Conservation (phyloP, 2,888 invertebrate genomes). For the Bedellia somnulentella region DNA sequence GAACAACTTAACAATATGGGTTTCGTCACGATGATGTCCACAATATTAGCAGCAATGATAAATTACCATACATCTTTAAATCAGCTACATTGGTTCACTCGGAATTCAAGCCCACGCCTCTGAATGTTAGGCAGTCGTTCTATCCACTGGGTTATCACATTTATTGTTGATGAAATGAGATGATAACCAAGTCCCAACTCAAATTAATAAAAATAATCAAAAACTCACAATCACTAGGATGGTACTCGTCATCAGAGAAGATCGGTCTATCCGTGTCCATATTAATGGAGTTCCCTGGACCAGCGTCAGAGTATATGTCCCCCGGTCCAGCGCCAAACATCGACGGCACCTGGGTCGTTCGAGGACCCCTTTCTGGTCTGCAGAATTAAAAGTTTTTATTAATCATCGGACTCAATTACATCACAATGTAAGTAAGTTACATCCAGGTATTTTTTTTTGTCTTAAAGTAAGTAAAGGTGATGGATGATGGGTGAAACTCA, state of each 20-base stretch:
- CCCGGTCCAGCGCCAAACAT: constrained; percentile 41
- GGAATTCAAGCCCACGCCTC: neutral
- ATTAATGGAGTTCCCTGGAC: constrained; percentile 56
- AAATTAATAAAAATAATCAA: no score
- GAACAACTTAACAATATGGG: no score
- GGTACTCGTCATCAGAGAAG: constrained; percentile 56
- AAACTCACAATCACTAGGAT: constrained; percentile 11
- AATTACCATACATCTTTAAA: neutral
- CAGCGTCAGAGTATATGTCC: constrained; percentile 62
- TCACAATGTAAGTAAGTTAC: no score
- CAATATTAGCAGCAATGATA: neutral
- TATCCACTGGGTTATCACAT: neutral
- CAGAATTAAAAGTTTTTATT: no score
- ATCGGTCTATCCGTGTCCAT: constrained; percentile 67
- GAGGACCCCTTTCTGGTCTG: constrained; percentile 13
- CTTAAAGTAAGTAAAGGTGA: no score
- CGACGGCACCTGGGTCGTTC: constrained; percentile 12
- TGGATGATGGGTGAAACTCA: no score
- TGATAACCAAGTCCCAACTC: neutral
- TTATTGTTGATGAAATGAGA: neutral
- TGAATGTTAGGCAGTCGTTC: no score
- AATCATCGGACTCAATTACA: no score
- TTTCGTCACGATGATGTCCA: no score
- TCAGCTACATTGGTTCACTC: neutral
- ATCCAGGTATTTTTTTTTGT: no score